Evolutionary conservation across 2,888 invertebrate species (phyloP).

Genomic region (Zonitis immaculata): DNA sequence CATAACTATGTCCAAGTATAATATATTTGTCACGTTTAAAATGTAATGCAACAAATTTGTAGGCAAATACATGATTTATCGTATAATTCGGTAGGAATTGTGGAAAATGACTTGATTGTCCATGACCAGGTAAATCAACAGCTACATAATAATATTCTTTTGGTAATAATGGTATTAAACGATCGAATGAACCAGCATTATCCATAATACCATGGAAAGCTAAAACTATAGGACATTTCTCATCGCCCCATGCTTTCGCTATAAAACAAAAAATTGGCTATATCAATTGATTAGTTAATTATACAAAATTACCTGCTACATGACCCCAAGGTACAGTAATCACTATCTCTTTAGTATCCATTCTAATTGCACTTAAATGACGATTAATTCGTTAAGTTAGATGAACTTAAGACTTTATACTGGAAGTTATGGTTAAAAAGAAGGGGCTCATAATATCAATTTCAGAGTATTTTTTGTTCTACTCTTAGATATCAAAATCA

Average conservation of each 20-base stretch:
- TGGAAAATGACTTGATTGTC: conserved; percentile 55
- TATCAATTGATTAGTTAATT: too few species aligned
- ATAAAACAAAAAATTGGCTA: conserved; percentile 34
- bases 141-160: conserved; percentile 47
- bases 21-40: conserved; percentile 39
- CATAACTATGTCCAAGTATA: conserved; percentile 48
- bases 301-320: conserved; percentile 25
- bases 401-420: not conserved
- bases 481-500: too few species aligned
- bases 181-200: conserved; percentile 57
- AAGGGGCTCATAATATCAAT: too few species aligned
- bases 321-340: conserved; percentile 35
- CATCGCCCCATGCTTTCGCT: conserved; percentile 61
- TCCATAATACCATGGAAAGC: conserved; percentile 58
- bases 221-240: conserved; percentile 52
- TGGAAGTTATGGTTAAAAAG: not conserved
- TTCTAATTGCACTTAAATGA: not conserved
- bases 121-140: conserved; percentile 59
- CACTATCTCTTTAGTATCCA: conserved; percentile 22
- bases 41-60: conserved; percentile 35
- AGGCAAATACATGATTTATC: conserved; percentile 47
- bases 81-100: conserved; percentile 40
- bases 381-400: not conserved
- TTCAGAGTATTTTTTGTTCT: too few species aligned
- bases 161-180: conserved; percentile 54